Evolutionary conservation across 1,140 invertebrate genomes (phyloP).

Genomic region (Rhizoglyphus robini): DNA sequence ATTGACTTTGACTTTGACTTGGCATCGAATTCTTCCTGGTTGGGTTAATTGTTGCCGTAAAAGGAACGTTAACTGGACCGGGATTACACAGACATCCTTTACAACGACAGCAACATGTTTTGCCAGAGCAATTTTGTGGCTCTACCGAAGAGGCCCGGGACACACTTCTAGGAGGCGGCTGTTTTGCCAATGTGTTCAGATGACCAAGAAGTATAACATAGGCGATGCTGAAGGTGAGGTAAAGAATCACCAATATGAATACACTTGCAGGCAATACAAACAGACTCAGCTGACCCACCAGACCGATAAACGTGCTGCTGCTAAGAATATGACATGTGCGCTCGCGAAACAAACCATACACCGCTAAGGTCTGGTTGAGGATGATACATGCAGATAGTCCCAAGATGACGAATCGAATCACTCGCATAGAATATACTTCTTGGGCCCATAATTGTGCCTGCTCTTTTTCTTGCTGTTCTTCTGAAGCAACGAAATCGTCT

Average conservation of each 20-base stretch:
- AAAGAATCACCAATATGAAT: not conserved
- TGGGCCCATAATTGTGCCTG: not conserved
- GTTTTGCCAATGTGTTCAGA: not conserved
- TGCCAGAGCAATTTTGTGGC: not conserved
- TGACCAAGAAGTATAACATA: conserved; percentile 4
- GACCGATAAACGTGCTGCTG: not conserved
- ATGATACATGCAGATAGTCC: conserved; percentile 1
- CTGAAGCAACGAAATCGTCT: too few species aligned
- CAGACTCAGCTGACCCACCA: conserved; percentile 3
- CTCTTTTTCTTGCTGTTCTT: too few species aligned
- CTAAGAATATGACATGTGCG: not conserved
- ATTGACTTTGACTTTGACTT: not conserved
- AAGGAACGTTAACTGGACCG: not conserved
- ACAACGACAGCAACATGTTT: conserved; percentile 15
- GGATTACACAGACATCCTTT: not conserved
- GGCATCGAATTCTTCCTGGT: not conserved
- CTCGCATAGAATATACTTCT: not conserved
- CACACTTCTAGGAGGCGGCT: not conserved
- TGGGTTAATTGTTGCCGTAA: not conserved
- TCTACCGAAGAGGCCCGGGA: conserved; percentile 9
- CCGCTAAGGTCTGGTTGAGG: conserved; percentile 11
- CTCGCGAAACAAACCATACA: conserved; percentile 3
- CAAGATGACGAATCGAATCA: conserved; percentile 1
- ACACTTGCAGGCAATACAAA: not conserved
- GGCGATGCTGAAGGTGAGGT: not conserved